Conservation (phyloP, 2,888 invertebrate species). For the Teinopalpus imperialis region DNA sequence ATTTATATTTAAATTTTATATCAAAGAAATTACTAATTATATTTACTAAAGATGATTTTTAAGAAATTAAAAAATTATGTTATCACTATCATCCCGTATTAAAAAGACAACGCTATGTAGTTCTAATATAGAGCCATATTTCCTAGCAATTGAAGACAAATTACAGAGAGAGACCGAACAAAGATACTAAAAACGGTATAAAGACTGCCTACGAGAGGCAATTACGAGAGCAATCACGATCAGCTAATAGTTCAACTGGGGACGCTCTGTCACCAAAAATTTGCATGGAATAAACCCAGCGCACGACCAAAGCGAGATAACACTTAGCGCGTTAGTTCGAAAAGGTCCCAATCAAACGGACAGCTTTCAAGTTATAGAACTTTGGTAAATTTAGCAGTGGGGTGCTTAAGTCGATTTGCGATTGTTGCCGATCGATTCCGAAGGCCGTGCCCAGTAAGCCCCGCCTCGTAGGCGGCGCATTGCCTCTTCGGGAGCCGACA, state of each 20-base stretch:
- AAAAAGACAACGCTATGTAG: too few relatives aligned
- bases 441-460: slow-evolving; percentile 72
- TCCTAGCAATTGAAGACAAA: slow-evolving; percentile 50
- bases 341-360: slow-evolving; percentile 44
- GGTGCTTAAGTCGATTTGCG: slow-evolving; percentile 58
- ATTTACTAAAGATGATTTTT: too few relatives aligned
- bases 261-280: slow-evolving; percentile 74
- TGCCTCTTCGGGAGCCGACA: slow-evolving; percentile 76
- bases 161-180: slow-evolving; percentile 61
- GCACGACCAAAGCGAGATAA: slow-evolving; percentile 47
- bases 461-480: slow-evolving; percentile 75
- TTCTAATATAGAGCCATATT: too few relatives aligned
- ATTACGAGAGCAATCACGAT: slow-evolving; percentile 75
- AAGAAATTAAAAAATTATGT: too few relatives aligned
- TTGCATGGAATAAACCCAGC: slow-evolving; percentile 55
- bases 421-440: slow-evolving; percentile 68
- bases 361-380: slow-evolving; percentile 41
- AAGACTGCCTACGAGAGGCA: slow-evolving; percentile 77
- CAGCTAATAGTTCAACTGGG: slow-evolving; percentile 67
- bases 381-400: slow-evolving; percentile 37
- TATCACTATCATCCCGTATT: too few relatives aligned
- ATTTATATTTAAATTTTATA: too few relatives aligned
- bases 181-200: slow-evolving; percentile 54
- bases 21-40: too few relatives aligned
- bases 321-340: slow-evolving; percentile 35